These are phyloP conservation scores for Corvus moneduloides DNA, from an alignment of 2,113 vertebrate genomes.

Conservation along the genomic window DNA sequence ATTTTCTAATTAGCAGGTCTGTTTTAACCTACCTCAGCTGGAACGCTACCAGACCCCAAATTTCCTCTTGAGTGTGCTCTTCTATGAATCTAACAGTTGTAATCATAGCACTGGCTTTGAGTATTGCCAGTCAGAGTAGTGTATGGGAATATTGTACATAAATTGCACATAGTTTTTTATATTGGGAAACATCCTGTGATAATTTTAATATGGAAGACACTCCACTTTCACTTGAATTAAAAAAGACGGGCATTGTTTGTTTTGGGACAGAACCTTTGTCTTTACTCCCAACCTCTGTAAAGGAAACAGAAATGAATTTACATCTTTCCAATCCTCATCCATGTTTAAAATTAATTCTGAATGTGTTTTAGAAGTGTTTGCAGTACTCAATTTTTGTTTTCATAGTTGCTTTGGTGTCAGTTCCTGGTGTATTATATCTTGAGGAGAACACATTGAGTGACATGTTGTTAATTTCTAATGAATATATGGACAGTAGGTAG, in stretches of 20 bases:
- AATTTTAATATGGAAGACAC: slow-evolving; percentile 11
- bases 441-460: not conserved
- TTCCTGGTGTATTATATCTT: not conserved
- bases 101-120: not conserved
- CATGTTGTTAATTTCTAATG: not conserved
- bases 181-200: not conserved
- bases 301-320: not conserved
- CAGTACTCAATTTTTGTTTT: not conserved
- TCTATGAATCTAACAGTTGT: not conserved
- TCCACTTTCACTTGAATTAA: not conserved
- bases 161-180: slow-evolving; percentile 47
- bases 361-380: slow-evolving; percentile 1
- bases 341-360: slow-evolving; percentile 14
- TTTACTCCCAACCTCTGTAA: not conserved
- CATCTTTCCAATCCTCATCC: not conserved
- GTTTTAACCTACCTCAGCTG: slow-evolving; percentile 76
- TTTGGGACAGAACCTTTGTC: not conserved
- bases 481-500: not conserved
- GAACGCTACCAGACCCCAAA: not conserved
- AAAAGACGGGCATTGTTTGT: not conserved
- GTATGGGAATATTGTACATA: slow-evolving; percentile 34
- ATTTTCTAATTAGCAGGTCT: slow-evolving; percentile 46
- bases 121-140: not conserved
- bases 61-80: slow-evolving; percentile 13
- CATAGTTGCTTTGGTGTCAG: not conserved